These are phyloP conservation scores for Lateolabrax maculatus DNA, from an alignment of 2,797 vertebrate genomes.

Conservation along the genomic window DNA sequence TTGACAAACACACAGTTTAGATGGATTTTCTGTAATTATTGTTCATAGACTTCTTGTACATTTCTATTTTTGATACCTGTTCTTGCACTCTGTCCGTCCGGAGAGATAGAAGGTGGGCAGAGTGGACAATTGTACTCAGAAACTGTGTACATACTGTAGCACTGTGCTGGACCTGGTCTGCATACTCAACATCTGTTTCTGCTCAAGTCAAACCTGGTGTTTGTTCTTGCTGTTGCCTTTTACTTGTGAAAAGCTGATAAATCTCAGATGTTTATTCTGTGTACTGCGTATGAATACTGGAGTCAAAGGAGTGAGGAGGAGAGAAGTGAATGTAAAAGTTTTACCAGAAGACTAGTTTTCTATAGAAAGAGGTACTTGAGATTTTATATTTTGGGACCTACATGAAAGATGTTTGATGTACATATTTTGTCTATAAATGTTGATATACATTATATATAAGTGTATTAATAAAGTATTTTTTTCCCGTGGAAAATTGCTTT, in stretches of 20 bases:
- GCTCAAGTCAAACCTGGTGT: constrained; percentile 87
- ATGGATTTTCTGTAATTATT: constrained; percentile 83
- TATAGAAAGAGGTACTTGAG: constrained; percentile 96
- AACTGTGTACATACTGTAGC: constrained; percentile 85
- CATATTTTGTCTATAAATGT: constrained; percentile 98
- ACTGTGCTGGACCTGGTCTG: constrained; percentile 90
- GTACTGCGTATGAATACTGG: constrained; percentile 89
- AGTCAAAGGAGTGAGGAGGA: constrained; percentile 88
- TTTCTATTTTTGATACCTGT: constrained; percentile 89
- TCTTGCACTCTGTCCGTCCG: constrained; percentile 66
- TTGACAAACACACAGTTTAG: constrained; percentile 56
- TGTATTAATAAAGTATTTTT: constrained; percentile 97
- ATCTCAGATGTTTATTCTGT: constrained; percentile 89
- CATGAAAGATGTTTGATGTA: constrained; percentile 95
- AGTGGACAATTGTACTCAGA: constrained; percentile 75
- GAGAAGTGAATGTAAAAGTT: constrained; percentile 94
- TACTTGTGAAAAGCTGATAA: constrained; percentile 93
- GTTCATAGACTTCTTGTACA: constrained; percentile 86
- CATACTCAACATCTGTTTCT: constrained; percentile 87
- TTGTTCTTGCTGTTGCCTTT: constrained; percentile 96
- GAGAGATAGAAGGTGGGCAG: constrained; percentile 36
- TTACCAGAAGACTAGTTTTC: constrained; percentile 93
- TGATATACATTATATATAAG: constrained; percentile 93
- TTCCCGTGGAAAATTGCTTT: constrained; percentile 90
- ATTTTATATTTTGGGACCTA: constrained; percentile 98